A percentile compares a stretch with the other conserved stretches of the same genome.
Conservation (phyloP, 2,797 vertebrate genomes). For the Sebastes reedi region DNA sequence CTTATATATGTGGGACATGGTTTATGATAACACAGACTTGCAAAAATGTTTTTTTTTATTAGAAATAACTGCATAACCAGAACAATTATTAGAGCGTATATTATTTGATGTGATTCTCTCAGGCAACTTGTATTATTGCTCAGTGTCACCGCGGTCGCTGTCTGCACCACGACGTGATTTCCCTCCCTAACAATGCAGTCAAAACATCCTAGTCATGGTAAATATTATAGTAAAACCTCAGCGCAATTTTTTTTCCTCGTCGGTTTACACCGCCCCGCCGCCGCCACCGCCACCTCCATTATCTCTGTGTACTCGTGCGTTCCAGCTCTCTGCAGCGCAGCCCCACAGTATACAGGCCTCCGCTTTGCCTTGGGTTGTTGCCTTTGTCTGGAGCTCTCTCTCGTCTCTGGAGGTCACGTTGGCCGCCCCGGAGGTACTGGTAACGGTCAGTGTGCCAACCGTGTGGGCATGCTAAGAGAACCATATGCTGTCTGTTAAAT, state of each 20-base stretch:
- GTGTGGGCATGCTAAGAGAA: slow-evolving; percentile 62
- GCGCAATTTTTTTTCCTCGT: slow-evolving; percentile 18
- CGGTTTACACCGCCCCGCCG: slow-evolving; percentile 26
- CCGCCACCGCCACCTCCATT: slow-evolving; percentile 20
- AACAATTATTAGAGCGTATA: slow-evolving; percentile 76
- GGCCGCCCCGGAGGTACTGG: slow-evolving; percentile 63
- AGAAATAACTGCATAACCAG: slow-evolving; percentile 68
- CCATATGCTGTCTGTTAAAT: slow-evolving; percentile 71
- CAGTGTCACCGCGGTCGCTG: slow-evolving; percentile 56
- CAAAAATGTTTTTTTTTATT: slow-evolving; percentile 37
- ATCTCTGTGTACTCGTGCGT: slow-evolving; percentile 33
- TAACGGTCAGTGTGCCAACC: slow-evolving; percentile 72
- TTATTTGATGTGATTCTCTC: slow-evolving; percentile 74
- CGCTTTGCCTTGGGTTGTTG: slow-evolving; percentile 52
- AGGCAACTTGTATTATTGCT: slow-evolving; percentile 70
- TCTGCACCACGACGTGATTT: slow-evolving; percentile 31
- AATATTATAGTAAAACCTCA: slow-evolving; percentile 40
- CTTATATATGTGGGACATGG: slow-evolving; percentile 26
- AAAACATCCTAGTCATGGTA: slow-evolving; percentile 21
- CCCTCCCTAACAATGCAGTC: slow-evolving; percentile 26
- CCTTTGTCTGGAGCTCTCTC: slow-evolving; percentile 65
- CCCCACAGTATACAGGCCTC: slow-evolving; percentile 32
- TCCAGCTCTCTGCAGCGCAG: slow-evolving; percentile 20
- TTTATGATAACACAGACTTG: slow-evolving; percentile 44
- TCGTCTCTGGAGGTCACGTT: slow-evolving; percentile 72